Evolutionary conservation across 2,113 vertebrate species (phyloP).

Genomic region (Chloropsis cyanopogon): DNA sequence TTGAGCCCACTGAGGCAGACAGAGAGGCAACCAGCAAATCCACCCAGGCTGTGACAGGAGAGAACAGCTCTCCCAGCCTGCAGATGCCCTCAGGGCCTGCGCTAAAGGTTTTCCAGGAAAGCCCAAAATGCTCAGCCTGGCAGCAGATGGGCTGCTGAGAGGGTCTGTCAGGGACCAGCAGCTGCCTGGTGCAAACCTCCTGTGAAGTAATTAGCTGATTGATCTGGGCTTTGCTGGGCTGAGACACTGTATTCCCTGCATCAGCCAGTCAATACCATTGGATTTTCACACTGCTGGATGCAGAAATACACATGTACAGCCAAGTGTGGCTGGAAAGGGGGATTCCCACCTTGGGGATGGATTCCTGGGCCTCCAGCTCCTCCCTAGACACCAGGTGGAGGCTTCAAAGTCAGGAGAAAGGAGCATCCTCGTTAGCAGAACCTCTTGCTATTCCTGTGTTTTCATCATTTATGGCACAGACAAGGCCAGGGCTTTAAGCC

Average conservation of each 20-base stretch:
- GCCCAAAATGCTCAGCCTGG: not conserved
- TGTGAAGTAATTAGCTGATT: not conserved
- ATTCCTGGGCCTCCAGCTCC: not conserved
- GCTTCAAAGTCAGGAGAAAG: not conserved
- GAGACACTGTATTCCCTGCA: not conserved
- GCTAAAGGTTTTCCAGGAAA: not conserved
- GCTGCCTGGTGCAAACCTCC: not conserved
- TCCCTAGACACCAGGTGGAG: not conserved
- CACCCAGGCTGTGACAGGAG: not conserved
- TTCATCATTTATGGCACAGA: not conserved
- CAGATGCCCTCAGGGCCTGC: not conserved
- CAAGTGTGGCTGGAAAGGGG: not conserved
- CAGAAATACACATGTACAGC: not conserved
- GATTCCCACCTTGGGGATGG: not conserved
- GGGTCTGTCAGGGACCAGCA: not conserved
- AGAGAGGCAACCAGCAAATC: not conserved
- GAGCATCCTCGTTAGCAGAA: not conserved
- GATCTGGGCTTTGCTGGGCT: not conserved
- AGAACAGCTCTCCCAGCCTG: not conserved
- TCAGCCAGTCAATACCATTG: fast-evolving
- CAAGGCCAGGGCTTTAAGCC: not conserved
- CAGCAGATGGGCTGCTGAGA: not conserved
- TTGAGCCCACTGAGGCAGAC: constrained; percentile 10
- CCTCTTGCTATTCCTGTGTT: not conserved
- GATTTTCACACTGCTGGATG: not conserved